phyloP scores from a whole-genome alignment of 2,888 invertebrate species.

The Tinea pellionella region DNA sequence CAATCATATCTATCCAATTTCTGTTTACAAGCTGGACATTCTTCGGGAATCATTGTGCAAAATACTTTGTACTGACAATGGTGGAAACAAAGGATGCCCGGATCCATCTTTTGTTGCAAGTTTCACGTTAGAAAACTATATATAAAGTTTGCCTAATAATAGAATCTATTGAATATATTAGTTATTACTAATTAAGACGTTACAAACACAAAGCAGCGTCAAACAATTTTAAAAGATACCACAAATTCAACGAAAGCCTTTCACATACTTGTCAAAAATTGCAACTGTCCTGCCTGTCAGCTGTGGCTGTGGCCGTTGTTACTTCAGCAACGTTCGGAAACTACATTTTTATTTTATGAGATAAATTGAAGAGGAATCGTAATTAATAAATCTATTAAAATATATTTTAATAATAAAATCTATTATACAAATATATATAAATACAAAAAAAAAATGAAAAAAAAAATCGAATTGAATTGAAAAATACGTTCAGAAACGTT shows the following conservation, averaged over 20 bases:
- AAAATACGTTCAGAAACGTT: no score
- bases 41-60: slow-evolving; percentile 81
- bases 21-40: slow-evolving; percentile 82
- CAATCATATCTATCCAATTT: slow-evolving; percentile 69
- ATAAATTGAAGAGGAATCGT: neutral
- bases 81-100: slow-evolving; percentile 90
- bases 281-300: neutral
- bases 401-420: no score
- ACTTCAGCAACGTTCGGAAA: no score
- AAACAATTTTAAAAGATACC: neutral
- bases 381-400: no score
- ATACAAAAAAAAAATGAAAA: no score
- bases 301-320: neutral
- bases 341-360: neutral
- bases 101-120: slow-evolving; percentile 68
- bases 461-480: no score
- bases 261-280: neutral
- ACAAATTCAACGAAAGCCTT: neutral
- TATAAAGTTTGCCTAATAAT: neutral
- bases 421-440: no score
- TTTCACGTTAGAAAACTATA: neutral
- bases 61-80: slow-evolving; percentile 88
- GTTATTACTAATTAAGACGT: slow-evolving; percentile 18
- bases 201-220: neutral
- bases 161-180: slow-evolving; percentile 36